A percentile compares a stretch with the other conserved stretches of the same genome.
These are phyloP conservation scores for Nesoenas mayeri DNA, from an alignment of 2,113 vertebrate species.

Conservation along the genomic window DNA sequence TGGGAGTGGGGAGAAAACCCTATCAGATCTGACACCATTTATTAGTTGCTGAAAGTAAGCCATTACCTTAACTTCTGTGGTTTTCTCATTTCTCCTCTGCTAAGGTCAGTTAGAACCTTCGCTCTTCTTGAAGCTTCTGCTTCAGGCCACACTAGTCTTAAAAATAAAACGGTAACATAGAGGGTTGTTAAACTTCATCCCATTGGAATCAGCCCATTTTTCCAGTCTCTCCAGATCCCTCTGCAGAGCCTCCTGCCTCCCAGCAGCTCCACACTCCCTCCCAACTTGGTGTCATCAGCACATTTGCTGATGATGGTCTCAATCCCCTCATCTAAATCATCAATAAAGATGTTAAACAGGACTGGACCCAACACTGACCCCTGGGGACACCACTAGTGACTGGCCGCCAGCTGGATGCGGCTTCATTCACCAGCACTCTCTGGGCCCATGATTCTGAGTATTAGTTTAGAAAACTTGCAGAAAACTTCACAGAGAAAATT, in stretches of 20 bases:
- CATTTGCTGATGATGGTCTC: too few species aligned
- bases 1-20: neutral
- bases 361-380: too few species aligned
- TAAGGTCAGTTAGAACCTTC: neutral
- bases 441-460: neutral
- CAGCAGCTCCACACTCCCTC: too few species aligned
- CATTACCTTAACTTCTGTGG: conserved; percentile 4
- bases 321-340: too few species aligned
- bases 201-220: too few species aligned
- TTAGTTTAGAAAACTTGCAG: neutral
- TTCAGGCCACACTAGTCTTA: conserved; percentile 17
- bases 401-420: too few species aligned
- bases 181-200: neutral
- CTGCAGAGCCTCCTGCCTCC: too few species aligned
- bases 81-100: conserved; percentile 20
- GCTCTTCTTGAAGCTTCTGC: neutral
- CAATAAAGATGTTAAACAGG: too few species aligned
- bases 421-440: too few species aligned
- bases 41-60: neutral
- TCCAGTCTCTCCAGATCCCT: too few species aligned
- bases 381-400: too few species aligned
- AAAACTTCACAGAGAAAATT: neutral
- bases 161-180: neutral
- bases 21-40: neutral
- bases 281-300: too few species aligned